Conservation (phyloP, 2,888 invertebrate species). For the Liodrosophila aerea region DNA sequence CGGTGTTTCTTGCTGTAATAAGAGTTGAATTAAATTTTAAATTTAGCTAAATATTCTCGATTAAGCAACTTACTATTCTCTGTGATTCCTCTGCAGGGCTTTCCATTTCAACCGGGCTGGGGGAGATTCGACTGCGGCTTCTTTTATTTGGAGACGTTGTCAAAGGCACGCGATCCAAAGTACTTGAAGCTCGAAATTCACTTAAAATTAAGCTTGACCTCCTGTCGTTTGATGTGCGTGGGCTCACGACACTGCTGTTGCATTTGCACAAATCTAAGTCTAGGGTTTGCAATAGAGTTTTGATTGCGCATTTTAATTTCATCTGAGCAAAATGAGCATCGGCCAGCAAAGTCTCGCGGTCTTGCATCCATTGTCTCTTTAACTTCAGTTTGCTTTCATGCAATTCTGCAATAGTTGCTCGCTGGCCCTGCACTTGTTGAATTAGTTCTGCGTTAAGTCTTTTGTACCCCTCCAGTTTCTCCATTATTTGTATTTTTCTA, state of each 20-base stretch:
- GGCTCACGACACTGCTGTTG: background rate
- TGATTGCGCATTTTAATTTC: slow-evolving; percentile 35
- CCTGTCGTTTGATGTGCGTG: background rate
- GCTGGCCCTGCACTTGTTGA: slow-evolving; percentile 36
- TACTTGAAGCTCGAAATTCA: too few species aligned
- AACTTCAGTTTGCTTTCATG: slow-evolving; percentile 11
- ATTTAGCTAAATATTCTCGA: too few species aligned
- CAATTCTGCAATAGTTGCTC: slow-evolving; percentile 20
- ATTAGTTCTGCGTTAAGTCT: slow-evolving; percentile 51
- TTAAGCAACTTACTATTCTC: too few species aligned
- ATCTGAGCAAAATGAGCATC: slow-evolving; percentile 23
- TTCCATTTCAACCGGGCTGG: too few species aligned
- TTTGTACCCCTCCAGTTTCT: slow-evolving; percentile 60
- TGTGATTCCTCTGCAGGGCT: too few species aligned
- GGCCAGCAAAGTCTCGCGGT: slow-evolving; percentile 25
- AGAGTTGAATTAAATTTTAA: too few species aligned
- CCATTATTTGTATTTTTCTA: too few species aligned
- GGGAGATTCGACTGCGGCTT: too few species aligned
- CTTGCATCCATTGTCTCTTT: slow-evolving; percentile 31
- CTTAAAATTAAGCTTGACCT: background rate
- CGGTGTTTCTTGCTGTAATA: background rate
- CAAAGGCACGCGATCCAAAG: too few species aligned
- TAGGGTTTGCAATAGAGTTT: slow-evolving; percentile 14
- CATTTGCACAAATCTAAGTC: slow-evolving; percentile 8
- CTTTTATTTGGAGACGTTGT: too few species aligned